phyloP scores from a whole-genome alignment of 2,113 vertebrate species.

The Prionailurus bengalensis region DNA sequence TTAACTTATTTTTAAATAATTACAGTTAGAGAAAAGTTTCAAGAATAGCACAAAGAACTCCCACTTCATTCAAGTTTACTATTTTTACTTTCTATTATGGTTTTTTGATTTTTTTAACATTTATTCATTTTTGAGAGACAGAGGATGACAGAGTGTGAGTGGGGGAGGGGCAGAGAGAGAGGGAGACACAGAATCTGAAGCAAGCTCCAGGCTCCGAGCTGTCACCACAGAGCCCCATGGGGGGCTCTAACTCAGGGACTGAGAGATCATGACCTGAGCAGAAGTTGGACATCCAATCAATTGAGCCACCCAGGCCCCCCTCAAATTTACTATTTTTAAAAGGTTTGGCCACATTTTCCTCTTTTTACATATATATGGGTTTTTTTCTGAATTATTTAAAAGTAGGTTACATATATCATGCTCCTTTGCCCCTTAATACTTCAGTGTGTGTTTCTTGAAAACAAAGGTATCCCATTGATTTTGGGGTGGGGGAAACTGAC shows the following conservation, averaged over 20 bases:
- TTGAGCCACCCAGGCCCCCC: background rate
- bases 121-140: background rate
- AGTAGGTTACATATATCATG: background rate
- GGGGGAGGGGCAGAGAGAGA: background rate
- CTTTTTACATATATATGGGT: background rate
- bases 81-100: background rate
- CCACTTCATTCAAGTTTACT: conserved; percentile 53
- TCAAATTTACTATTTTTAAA: conserved; percentile 41
- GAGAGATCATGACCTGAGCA: background rate
- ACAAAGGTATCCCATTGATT: background rate
- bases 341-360: background rate
- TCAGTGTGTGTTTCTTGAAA: conserved; percentile 40
- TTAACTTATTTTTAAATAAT: conserved; percentile 67
- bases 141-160: background rate
- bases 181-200: background rate
- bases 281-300: background rate
- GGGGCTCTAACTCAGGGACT: background rate
- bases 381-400: conserved; percentile 15
- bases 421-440: background rate
- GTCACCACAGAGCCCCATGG: background rate
- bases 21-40: conserved; percentile 53
- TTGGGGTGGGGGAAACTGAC: background rate
- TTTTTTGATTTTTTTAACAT: background rate
- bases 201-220: too few species aligned
- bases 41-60: conserved; percentile 59